phyloP scores from a whole-genome alignment of 2,797 vertebrate genomes.

The Myotis findleyi region DNA sequence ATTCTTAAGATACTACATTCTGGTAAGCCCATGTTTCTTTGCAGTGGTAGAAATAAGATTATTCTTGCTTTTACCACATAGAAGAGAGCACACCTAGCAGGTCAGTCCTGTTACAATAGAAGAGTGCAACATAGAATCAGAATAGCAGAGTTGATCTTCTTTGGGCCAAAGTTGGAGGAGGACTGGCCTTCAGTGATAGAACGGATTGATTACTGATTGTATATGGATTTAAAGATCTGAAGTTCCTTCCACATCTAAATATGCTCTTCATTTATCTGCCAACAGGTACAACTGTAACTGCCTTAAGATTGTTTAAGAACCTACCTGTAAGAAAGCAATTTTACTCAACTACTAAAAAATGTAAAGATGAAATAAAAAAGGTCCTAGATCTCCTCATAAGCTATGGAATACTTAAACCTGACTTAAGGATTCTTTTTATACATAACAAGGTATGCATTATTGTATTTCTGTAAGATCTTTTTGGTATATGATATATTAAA shows the following conservation, averaged over 20 bases:
- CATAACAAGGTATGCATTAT: conserved; percentile 92
- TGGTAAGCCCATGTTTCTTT: conserved; percentile 1
- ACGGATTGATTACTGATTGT: not conserved
- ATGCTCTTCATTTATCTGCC: conserved; percentile 44
- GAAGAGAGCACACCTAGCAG: not conserved
- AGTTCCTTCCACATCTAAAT: conserved; percentile 36
- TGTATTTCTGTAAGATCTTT: not conserved
- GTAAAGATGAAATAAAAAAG: conserved; percentile 97
- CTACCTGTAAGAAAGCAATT: conserved; percentile 97
- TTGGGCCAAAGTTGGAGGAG: not conserved
- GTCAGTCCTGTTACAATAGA: not conserved
- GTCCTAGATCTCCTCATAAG: conserved; percentile 94
- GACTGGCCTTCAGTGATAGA: not conserved
- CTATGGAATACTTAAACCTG: conserved; percentile 94
- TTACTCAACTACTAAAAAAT: conserved; percentile 94
- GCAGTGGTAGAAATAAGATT: conserved; percentile 9
- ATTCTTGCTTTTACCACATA: not conserved
- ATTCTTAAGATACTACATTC: conserved; percentile 8
- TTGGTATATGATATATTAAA: not conserved
- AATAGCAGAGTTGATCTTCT: not conserved
- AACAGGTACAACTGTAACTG: conserved; percentile 95
- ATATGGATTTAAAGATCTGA: conserved; percentile 28
- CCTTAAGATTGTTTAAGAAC: conserved; percentile 94
- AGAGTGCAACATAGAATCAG: not conserved
- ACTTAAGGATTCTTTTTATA: conserved; percentile 91